Evolutionary conservation across 2,888 invertebrate genomes (phyloP), one percentile per base, ranked within the genome.

Genomic region (Brenthis daphne): DNA sequence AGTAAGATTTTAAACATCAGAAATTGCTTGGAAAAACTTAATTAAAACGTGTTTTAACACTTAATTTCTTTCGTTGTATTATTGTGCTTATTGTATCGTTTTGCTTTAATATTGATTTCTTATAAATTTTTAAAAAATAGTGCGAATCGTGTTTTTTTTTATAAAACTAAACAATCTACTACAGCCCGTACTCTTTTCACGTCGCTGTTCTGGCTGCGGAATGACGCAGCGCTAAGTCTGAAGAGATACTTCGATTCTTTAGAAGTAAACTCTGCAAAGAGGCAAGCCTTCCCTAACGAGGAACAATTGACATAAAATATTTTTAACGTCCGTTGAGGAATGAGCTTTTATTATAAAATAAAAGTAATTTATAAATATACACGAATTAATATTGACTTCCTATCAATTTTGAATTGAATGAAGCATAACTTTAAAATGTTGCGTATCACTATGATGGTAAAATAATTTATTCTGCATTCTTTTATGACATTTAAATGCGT

Each of bases 191-290:
- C 53, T 67, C 67, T 43, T 16, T 33, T 48, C 50, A 16, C 47
- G 33, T 57, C 67, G 64, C 24, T 70, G 70, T 86, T 82, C 85
- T 74, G 77, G 77, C 80, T 79, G 82, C 83, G 85, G 86, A 87
- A 89, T 92, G 92, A 92, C 91, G 87, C 87, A 89, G 91, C 92
- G 83, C 80, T 87, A 84, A 87, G 83, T 86, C 79, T 88, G 81
- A 85, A 90, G 89, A 87, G 90, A 89, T 90, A 88, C 90, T 91
- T 88, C 82, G 85, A 86, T 87, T 90, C 89, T 90, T 88, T 87
- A 85, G 82, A 84, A 85, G 85, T 86, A 85, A 84, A 85, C 85
- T 87, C 81, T 80, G 81, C 37, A 11, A 11, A 43, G 37, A 84
- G 81, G 77, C 81, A 71, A 78, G 29, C 78, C 77, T 82, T 81